phyloP scores from a whole-genome alignment of 2,113 vertebrate species.

The Sceloporus undulatus region DNA sequence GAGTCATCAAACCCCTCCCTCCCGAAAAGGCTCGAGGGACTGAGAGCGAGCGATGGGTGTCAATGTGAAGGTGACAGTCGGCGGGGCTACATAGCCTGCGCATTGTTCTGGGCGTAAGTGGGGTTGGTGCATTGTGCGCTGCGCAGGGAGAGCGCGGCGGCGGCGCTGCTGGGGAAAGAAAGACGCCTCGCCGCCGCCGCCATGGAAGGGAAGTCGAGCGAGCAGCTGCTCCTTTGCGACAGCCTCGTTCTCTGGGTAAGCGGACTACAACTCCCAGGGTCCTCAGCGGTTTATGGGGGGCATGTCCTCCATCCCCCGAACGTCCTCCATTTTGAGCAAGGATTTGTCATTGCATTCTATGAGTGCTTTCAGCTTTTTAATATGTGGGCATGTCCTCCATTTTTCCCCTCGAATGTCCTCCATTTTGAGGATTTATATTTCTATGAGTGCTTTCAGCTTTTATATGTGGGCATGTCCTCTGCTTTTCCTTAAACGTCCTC shows the following conservation, averaged over 20 bases:
- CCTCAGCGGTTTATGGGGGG: too few relatives aligned
- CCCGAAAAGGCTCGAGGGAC: neutral
- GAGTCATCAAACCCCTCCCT: neutral
- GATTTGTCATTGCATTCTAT: too few relatives aligned
- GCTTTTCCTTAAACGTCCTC: too few relatives aligned
- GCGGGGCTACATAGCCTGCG: neutral
- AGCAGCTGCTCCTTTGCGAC: slow-evolving; percentile 73
- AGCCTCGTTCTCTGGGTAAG: slow-evolving; percentile 84
- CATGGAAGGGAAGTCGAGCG: slow-evolving; percentile 71
- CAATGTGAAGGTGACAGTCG: slow-evolving; percentile 3
- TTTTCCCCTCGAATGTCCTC: too few relatives aligned
- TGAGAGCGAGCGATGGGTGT: neutral
- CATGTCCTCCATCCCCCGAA: too few relatives aligned
- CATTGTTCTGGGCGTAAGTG: slow-evolving; percentile 4
- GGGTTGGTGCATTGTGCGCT: neutral
- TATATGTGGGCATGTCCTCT: too few relatives aligned
- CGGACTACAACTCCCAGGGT: neutral
- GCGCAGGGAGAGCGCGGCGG: slow-evolving; percentile 26
- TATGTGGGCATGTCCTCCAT: too few relatives aligned
- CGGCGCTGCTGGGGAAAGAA: neutral
- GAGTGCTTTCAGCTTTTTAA: too few relatives aligned
- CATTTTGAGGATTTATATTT: too few relatives aligned
- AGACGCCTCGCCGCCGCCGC: neutral
- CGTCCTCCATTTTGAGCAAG: too few relatives aligned
- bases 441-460: too few relatives aligned